Evolutionary conservation across 1,140 invertebrate genomes (phyloP).

Genomic region (Chionoecetes opilio): DNA sequence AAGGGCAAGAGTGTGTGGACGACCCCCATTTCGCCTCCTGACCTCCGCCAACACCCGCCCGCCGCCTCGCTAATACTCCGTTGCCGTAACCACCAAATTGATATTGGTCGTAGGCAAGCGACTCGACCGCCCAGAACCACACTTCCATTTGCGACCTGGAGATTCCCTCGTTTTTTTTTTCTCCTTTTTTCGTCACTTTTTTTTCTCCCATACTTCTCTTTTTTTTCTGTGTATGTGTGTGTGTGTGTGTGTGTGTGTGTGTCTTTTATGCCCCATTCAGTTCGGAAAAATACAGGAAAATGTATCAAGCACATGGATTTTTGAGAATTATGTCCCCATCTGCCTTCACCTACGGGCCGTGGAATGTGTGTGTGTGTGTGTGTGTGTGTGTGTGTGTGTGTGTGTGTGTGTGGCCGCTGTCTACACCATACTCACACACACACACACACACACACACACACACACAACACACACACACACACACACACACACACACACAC

Average conservation of each 20-base stretch:
- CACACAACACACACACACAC: not conserved
- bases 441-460: not conserved
- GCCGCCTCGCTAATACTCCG: constrained; percentile 41
- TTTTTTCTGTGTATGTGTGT: constrained; percentile 16
- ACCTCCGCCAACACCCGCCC: not conserved
- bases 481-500: not conserved
- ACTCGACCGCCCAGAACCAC: not conserved
- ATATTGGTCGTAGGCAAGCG: constrained; percentile 42
- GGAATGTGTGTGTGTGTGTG: no score
- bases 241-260: constrained; percentile 23
- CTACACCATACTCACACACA: not conserved
- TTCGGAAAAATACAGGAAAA: not conserved
- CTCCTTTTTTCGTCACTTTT: not conserved
- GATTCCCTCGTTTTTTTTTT: not conserved
- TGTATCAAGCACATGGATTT: not conserved
- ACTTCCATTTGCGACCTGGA: not conserved
- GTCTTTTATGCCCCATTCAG: not conserved
- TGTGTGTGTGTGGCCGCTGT: not conserved
- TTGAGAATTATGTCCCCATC: not conserved
- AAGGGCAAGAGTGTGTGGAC: not conserved
- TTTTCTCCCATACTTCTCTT: not conserved
- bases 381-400: not conserved
- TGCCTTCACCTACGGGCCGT: not conserved
- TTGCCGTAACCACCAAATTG: constrained; percentile 44
- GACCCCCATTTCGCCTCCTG: not conserved